Evolutionary conservation across 2,797 vertebrate genomes (phyloP), one percentile per base, ranked within the genome.

Genomic region (Melanotaenia boesemani): DNA sequence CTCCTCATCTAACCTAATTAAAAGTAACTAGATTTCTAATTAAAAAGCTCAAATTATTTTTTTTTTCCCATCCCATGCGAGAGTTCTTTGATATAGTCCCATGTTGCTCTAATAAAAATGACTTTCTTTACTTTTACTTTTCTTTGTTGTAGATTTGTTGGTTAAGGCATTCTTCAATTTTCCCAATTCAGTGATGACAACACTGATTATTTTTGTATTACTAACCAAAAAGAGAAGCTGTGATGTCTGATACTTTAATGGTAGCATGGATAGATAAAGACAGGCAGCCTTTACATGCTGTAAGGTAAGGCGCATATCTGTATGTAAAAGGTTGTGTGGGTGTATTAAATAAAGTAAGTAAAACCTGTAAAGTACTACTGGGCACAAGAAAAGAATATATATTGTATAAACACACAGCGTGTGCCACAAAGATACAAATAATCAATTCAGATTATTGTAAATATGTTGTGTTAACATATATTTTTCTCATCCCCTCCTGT

Each of bases 401-500:
- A 90, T 86, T 87, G 52, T 87, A 75, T 65, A 84, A 84, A 82
- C 12, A 80, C 48, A 77, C 74, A 77, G 77, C 71, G 46, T 66
- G 59, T 77, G 71, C 80, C 86, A 88, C 63, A 67, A 73, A 76
- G 62, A 81, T 64, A 78, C 26, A 84, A 48, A 61, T 28, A 44
- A 72, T 73, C 55, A 64, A 46, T 54, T 80, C 69, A 85, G 79
- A 87, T 79, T 82, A 80, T 65, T 92, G 88, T 92, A 90, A 87
- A 93, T 88, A 90, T 58, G 68, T 50, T 58, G 76, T 74, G 77
- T 77, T 72, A 58, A 82, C 71, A 54, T 77, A 73, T 89, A 87
- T 90, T 91, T 91, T 92, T 89, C 88, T 81, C 66, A 85, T 74
- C 16, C 76, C 72, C 84, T 78, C 68, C 84, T 77, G 73, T 60